These are phyloP conservation scores for Pollenia griseotomentosa DNA, from an alignment of 2,888 invertebrate genomes.

Conservation along the genomic window DNA sequence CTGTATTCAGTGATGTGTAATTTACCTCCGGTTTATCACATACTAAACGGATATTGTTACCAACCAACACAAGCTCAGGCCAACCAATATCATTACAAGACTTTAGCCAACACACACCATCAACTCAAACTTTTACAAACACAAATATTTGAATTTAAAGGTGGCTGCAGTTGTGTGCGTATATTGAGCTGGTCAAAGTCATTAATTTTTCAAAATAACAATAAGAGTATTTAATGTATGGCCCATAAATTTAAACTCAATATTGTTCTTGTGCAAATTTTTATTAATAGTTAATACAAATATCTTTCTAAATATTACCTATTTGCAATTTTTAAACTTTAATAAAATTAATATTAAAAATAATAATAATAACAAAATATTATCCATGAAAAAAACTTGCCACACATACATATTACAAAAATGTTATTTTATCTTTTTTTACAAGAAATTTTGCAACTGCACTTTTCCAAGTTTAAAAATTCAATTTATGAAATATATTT, in stretches of 20 bases:
- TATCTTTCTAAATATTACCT: not conserved
- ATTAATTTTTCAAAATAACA: conserved; percentile 44
- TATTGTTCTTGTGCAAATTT: conserved; percentile 55
- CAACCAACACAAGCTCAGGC: not conserved
- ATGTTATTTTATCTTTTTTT: no score
- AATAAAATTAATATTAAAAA: no score
- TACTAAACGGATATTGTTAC: conserved; percentile 62
- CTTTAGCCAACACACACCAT: not conserved
- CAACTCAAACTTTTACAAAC: not conserved
- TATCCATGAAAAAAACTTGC: no score
- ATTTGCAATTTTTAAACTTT: no score
- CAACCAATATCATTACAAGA: conserved; percentile 14
- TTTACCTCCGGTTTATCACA: conserved; percentile 64
- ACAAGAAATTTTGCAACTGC: not conserved
- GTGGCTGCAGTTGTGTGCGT: not conserved
- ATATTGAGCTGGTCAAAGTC: conserved; percentile 26
- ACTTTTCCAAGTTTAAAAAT: not conserved
- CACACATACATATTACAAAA: no score
- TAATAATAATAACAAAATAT: no score
- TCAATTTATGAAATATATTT: conserved; percentile 8
- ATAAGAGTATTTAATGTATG: conserved; percentile 62
- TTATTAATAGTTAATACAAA: not conserved
- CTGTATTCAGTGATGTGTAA: conserved; percentile 63
- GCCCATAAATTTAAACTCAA: conserved; percentile 64
- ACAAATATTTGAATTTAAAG: not conserved